phyloP scores from a whole-genome alignment of 2,888 invertebrate genomes.

The Carpatolechia fugitivella region DNA sequence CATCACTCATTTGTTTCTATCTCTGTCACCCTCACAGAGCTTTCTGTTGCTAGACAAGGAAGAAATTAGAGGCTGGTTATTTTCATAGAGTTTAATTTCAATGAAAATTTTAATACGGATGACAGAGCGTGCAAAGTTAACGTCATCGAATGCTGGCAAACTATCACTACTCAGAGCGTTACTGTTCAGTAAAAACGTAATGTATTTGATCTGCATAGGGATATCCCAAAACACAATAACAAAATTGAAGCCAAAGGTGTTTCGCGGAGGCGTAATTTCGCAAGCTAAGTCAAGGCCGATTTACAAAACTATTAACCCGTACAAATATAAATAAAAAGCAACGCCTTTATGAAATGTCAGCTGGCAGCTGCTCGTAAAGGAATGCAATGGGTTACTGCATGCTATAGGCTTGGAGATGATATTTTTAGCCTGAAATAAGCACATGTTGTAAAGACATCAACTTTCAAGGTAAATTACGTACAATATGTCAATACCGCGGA shows the following conservation, averaged over 20 bases:
- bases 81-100: slow-evolving; percentile 26
- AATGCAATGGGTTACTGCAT: slow-evolving; percentile 34
- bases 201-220: neutral
- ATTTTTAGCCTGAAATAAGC: neutral
- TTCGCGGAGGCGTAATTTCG: slow-evolving; percentile 56
- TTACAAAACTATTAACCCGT: slow-evolving; percentile 51
- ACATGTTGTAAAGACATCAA: neutral
- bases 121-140: neutral
- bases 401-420: slow-evolving; percentile 28
- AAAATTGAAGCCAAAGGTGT: slow-evolving; percentile 26
- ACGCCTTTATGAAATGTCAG: slow-evolving; percentile 50
- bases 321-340: slow-evolving; percentile 44
- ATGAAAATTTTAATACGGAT: neutral
- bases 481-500: neutral
- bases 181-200: neutral
- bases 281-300: slow-evolving; percentile 65
- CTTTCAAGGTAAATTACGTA: neutral
- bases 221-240: neutral
- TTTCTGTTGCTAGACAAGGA: slow-evolving; percentile 42
- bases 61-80: slow-evolving; percentile 38
- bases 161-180: neutral
- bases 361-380: slow-evolving; percentile 38
- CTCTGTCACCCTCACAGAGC: slow-evolving; percentile 41
- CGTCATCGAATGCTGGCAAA: neutral
- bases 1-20: slow-evolving; percentile 46